Conservation (phyloP, 2,888 invertebrate genomes). For the Oxytorus armatus region DNA sequence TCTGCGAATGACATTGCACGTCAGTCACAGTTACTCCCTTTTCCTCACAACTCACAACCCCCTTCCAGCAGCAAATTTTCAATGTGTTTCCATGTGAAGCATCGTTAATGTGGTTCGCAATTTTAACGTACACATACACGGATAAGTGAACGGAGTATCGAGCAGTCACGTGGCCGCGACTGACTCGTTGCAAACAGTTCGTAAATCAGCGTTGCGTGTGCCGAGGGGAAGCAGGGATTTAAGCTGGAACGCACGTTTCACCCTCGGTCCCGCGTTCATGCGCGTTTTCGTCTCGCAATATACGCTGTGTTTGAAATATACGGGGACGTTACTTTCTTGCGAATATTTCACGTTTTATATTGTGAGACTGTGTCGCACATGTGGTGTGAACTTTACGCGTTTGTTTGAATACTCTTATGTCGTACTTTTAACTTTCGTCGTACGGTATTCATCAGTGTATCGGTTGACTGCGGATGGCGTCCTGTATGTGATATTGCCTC, state of each 20-base stretch:
- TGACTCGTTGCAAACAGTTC: conserved; percentile 39
- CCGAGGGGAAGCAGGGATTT: conserved; percentile 9
- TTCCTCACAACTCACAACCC: neutral
- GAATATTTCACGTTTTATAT: conserved; percentile 41
- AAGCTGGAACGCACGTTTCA: conserved; percentile 4
- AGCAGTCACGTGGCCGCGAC: conserved; percentile 42
- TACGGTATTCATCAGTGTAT: conserved; percentile 1
- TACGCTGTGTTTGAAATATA: conserved; percentile 9
- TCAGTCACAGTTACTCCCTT: neutral
- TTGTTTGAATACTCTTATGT: conserved; percentile 10
- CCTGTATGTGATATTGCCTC: conserved; percentile 7
- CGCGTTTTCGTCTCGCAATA: conserved; percentile 1
- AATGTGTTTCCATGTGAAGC: neutral
- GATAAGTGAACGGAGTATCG: conserved; percentile 6
- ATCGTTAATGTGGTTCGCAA: neutral
- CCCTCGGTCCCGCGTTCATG: neutral
- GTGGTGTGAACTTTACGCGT: conserved; percentile 23
- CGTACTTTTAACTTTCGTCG: conserved; percentile 20
- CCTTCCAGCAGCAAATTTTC: neutral
- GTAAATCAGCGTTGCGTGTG: conserved; percentile 41
- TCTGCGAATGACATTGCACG: neutral
- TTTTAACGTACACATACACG: conserved; percentile 4
- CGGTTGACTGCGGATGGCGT: conserved; percentile 9
- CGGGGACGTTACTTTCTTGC: conserved; percentile 18
- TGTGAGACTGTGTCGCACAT: conserved; percentile 40